phyloP scores from a whole-genome alignment of 2,888 invertebrate species.

The Sericinus montela region DNA sequence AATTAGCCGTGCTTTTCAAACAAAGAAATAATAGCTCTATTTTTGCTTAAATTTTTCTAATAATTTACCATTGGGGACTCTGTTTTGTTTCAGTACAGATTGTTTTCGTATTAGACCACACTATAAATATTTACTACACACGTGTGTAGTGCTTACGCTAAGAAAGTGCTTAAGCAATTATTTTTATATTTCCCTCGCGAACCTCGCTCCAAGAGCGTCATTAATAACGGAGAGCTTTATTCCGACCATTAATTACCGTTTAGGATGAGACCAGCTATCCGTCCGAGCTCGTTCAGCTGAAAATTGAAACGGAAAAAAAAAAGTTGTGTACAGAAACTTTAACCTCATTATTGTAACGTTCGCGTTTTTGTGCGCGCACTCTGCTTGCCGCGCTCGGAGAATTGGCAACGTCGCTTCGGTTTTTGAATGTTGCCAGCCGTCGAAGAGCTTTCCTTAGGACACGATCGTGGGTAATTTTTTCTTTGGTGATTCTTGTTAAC shows the following conservation, averaged over 20 bases:
- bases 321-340: conserved; percentile 69
- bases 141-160: background rate
- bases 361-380: conserved; percentile 33
- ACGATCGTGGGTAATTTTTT: conserved; percentile 34
- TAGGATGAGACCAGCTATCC: conserved; percentile 25
- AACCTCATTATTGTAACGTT: conserved; percentile 68
- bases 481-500: background rate
- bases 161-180: conserved; percentile 11
- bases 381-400: conserved; percentile 35
- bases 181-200: conserved; percentile 7
- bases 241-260: conserved; percentile 25
- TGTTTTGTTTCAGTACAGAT: too few relatives aligned
- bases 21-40: too few relatives aligned
- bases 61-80: too few relatives aligned
- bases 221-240: conserved; percentile 16
- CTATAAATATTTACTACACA: background rate
- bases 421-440: conserved; percentile 38
- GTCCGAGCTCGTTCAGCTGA: conserved; percentile 29
- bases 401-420: conserved; percentile 69
- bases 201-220: conserved; percentile 9
- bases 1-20: too few relatives aligned
- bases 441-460: conserved; percentile 46
- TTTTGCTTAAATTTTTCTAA: too few relatives aligned
- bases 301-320: conserved; percentile 46
- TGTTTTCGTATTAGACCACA: too few relatives aligned